A percentile compares a stretch with the other conserved stretches of the same genome.
phyloP scores from a whole-genome alignment of 2,113 vertebrate genomes.

The Pangasianodon hypophthalmus region DNA sequence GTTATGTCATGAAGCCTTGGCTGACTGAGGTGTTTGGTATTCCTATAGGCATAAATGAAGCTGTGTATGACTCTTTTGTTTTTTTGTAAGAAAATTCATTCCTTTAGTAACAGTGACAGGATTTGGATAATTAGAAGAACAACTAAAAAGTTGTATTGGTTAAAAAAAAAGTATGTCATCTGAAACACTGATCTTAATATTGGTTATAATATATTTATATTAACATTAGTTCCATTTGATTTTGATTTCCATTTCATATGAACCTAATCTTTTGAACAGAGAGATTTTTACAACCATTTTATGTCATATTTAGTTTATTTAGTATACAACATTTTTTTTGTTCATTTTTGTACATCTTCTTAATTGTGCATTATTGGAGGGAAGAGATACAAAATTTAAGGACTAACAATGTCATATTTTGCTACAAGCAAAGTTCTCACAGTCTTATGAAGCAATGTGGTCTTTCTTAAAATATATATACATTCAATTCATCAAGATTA shows the following conservation, averaged over 20 bases:
- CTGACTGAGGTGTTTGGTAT: conserved; percentile 44
- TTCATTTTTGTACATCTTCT: not conserved
- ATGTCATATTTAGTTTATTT: not conserved
- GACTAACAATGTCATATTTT: not conserved
- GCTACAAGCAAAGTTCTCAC: not conserved
- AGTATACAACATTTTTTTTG: not conserved
- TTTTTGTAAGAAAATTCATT: not conserved
- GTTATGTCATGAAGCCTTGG: conserved; percentile 53
- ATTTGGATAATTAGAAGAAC: not conserved
- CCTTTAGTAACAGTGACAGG: not conserved
- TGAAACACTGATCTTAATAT: not conserved
- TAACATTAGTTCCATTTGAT: not conserved
- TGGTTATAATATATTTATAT: not conserved
- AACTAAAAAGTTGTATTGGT: not conserved
- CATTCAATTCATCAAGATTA: not conserved
- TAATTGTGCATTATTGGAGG: not conserved
- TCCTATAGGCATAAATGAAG: not conserved
- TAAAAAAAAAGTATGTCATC: not conserved
- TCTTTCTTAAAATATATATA: not conserved
- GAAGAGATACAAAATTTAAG: not conserved
- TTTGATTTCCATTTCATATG: not conserved
- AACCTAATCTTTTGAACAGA: not conserved
- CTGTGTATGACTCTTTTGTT: conserved; percentile 3
- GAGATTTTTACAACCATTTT: not conserved
- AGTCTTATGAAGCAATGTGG: not conserved